Base-by-base conservation (phyloP, 1,140 invertebrate species). In the Nylanderia fulva region DNA sequence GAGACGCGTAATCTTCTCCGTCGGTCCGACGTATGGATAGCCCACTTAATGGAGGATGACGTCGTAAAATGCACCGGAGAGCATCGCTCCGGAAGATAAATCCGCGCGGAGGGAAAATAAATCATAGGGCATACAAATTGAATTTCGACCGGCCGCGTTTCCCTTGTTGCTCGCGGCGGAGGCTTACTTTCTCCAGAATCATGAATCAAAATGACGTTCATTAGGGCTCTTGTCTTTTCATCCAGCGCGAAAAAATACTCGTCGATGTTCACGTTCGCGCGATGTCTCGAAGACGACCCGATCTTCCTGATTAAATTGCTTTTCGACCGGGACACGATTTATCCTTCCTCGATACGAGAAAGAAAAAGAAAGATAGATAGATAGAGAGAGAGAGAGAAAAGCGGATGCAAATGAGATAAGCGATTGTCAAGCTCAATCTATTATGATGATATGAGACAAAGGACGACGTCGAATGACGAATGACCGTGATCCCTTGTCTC, bases 391-490 rank as follows among this genome's bases (percentile, higher is more conserved):
- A 64, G 15, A 21, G 48, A 69, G 84, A 66, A n/a, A 79, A 79
- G 79, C 63, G 83, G 58, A 86, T 90, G 86, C 85, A 79, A 90
- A 91, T 83, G 72, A 85, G 77, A 87, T 85, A 87, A 91, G 84
- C 66, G 64, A 84, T 86, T 88, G 87, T 87, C 88, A 85, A 91
- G 82, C 75, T 84, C 74, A 83, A 90, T 90, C 90, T 86, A 88
- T 86, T 82, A 80, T 90, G 84, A 84, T 85, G 74, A 80, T 84
- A 56, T 66, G 77, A 90, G 86, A 90, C 88, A 90, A 90, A 90
- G 88, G 75, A 54, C 85, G 74, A 86, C 85, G 79, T 76, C 87
- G 85, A 90, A 90, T 90, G 88, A 90, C 87, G 85, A 86, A 90
- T 80, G 80, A 80, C 39, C 56, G 80, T 24, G 84, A 89, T 72